phyloP scores from a whole-genome alignment of 2,797 vertebrate genomes.

The Valencia hispanica region DNA sequence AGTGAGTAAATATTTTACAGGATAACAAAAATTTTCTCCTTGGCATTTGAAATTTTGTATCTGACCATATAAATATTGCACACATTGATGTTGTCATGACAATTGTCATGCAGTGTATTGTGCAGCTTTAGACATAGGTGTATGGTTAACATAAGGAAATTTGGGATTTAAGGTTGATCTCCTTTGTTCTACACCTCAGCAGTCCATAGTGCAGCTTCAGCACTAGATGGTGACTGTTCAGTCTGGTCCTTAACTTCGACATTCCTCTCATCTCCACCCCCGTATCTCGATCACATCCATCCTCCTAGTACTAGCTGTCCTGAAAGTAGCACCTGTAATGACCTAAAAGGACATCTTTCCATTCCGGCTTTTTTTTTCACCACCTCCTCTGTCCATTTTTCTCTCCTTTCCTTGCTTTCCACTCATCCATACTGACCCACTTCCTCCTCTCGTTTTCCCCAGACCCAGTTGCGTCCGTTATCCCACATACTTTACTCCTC shows the following conservation, averaged over 20 bases:
- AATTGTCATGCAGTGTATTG: too few relatives aligned
- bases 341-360: conserved; percentile 72
- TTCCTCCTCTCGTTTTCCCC: conserved; percentile 71
- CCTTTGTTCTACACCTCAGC: neutral
- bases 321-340: conserved; percentile 70
- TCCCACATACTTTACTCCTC: conserved; percentile 64
- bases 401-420: conserved; percentile 58
- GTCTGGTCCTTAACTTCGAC: conserved; percentile 26
- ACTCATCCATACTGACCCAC: conserved; percentile 79
- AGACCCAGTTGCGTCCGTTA: conserved; percentile 78
- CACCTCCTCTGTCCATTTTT: conserved; percentile 65
- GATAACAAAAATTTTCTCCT: neutral
- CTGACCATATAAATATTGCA: neutral
- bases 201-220: neutral
- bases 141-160: neutral
- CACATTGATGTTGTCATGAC: neutral
- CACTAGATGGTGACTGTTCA: conserved; percentile 21
- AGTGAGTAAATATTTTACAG: neutral
- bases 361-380: conserved; percentile 46
- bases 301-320: conserved; percentile 65
- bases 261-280: conserved; percentile 39
- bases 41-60: neutral
- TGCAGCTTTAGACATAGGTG: neutral
- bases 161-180: neutral
- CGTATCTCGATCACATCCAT: conserved; percentile 24